Base-by-base conservation (phyloP, 2,113 vertebrate species). In the Pygoscelis antarcticus region DNA sequence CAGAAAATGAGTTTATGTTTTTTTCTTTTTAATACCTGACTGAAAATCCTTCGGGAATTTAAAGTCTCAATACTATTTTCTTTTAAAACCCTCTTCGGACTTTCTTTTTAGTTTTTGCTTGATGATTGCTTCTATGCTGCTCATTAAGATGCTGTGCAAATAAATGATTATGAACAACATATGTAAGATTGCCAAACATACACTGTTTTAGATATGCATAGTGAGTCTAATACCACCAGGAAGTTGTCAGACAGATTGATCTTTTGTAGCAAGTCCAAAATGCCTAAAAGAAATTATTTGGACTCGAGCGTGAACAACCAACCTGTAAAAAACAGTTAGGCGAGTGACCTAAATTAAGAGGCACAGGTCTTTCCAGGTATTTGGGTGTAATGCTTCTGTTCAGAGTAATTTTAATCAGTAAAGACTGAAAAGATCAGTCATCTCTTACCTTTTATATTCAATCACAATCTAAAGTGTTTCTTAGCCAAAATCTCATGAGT, bases 41-140 rank as follows among this genome's bases (percentile, higher is more conserved):
- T 78, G 29, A 51, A 91, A 91, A 49, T 34, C 20, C 34, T 82
- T 78, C 1, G 4, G 21, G 26, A 72, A 65, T 61, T 40, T 49
- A 54, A 90, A 58, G 10, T 34, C 36, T 78, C 17, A 20, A 18
- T 47, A 44, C 16, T 49, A 11, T 19, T 16, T 4, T 44, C 36
- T 83, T 90, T 88, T 38, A 46, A 87, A 71, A 7, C 6, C 6
- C 3, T 58, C 25, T 40, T 81, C 58, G 22, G 9, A 46, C 7
- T 54, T 66, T 22, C 7, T 22, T 54, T 87, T 93, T 68, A 26
- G 4, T 10, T 76, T 87, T 89, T 66, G 15, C 26, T 68, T 89
- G 6, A 32, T 0, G 0, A 22, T 65, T 86, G 1, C 3, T 60
- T 83, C 69, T 70, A 2, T 52, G 30, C 6, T 71, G 10, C 23